These are phyloP conservation scores for Athalia rosae DNA, from an alignment of 2,888 invertebrate genomes.

Conservation along the genomic window DNA sequence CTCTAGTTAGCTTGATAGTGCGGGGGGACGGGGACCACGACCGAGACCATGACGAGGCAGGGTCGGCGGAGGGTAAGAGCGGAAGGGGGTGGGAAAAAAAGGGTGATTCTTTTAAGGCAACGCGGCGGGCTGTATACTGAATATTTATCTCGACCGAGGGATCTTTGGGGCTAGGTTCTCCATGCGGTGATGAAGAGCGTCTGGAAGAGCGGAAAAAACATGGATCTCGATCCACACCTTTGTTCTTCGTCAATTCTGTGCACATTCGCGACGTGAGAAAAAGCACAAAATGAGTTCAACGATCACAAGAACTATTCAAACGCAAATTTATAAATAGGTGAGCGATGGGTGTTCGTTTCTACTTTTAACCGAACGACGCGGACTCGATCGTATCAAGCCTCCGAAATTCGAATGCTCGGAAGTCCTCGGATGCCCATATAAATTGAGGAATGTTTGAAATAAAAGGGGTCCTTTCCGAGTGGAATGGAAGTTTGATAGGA, in stretches of 20 bases:
- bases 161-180: slow-evolving; percentile 14
- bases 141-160: slow-evolving; percentile 29
- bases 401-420: not conserved
- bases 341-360: too few relatives aligned
- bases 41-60: slow-evolving; percentile 6
- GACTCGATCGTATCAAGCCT: too few relatives aligned
- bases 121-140: slow-evolving; percentile 11
- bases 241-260: too few relatives aligned
- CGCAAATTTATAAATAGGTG: too few relatives aligned
- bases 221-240: not conserved
- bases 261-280: too few relatives aligned
- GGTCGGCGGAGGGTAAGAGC: not conserved
- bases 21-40: slow-evolving; percentile 20
- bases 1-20: slow-evolving; percentile 40
- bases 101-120: slow-evolving; percentile 11
- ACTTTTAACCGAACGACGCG: too few relatives aligned
- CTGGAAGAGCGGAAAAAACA: not conserved
- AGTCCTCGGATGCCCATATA: not conserved
- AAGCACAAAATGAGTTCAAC: too few relatives aligned
- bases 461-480: not conserved
- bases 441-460: not conserved
- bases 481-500: slow-evolving; percentile 19
- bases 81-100: not conserved
- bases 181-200: not conserved
- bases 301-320: too few relatives aligned